phyloP scores from a whole-genome alignment of 2,797 vertebrate species.

The Poecilia wingei region DNA sequence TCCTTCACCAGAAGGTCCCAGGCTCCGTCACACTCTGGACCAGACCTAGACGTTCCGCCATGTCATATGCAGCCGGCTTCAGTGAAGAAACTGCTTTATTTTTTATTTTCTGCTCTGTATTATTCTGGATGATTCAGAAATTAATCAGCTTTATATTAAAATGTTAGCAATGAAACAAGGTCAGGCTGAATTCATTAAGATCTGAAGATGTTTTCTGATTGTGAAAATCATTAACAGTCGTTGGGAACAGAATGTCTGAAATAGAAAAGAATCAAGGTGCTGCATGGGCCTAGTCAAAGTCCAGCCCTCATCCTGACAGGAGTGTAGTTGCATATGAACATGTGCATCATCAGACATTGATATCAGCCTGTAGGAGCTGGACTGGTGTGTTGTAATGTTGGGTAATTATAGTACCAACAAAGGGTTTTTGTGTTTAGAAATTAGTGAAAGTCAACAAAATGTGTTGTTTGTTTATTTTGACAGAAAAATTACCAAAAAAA shows the following conservation, averaged over 20 bases:
- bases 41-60: slow-evolving; percentile 19
- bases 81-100: background rate
- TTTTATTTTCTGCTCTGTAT: background rate
- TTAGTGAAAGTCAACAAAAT: too few relatives aligned
- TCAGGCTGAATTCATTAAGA: background rate
- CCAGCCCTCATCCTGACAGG: background rate
- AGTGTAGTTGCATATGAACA: background rate
- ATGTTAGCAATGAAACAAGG: background rate
- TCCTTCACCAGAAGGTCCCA: slow-evolving; percentile 59
- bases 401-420: background rate
- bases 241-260: background rate
- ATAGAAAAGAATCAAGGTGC: background rate
- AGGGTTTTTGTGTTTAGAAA: too few relatives aligned
- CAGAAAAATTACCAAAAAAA: too few relatives aligned
- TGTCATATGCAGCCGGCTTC: slow-evolving; percentile 13
- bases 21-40: slow-evolving; percentile 55
- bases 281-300: background rate
- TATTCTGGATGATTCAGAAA: background rate
- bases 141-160: background rate
- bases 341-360: background rate
- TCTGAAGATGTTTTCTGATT: background rate
- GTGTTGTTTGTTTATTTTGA: too few relatives aligned
- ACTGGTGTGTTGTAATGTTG: background rate
- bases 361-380: background rate
- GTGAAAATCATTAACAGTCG: background rate